Base-by-base conservation (phyloP, 2,888 invertebrate genomes). In the Gnatocerus cornutus region DNA sequence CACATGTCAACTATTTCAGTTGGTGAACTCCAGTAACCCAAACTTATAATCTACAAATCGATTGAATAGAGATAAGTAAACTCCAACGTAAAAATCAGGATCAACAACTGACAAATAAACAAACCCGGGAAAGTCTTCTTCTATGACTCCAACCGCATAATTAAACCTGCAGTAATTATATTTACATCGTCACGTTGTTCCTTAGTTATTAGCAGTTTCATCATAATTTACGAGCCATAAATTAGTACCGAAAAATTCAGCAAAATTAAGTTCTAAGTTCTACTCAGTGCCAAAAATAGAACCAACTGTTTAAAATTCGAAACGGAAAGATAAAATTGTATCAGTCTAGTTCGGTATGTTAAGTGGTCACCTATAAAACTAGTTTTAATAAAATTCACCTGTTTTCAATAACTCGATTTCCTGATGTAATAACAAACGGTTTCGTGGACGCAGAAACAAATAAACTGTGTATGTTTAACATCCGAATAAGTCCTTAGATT, bases 351-450 rank as follows among this genome's bases (percentile, higher is more conserved):
- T 46, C 46, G 46, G 46, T 46, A 46, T 46, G 14, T 46, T 46
- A 52, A 52, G 14, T 33, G 33, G 30, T 33, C 52, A 52, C 52
- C 33, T 52, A 52, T 33, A 52, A 27, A 52, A 33, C 52, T 30
- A 30, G 30, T 52, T 52, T 52, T 12, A 46, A 46, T 30, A 7
- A 13, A 52, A 33, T 33, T 52, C 33, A 33, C 33, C 33, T 52
- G 33, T 30, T 52, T 16, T 16, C 16, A 3, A 2, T 1, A 43
- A 43, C 10, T 12, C 12, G 43, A 43, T 43, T 43, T 43, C 3
- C 12, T 9, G 43, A 43, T 46, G 14, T 8, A 45, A 9, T 14
- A 16, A 46, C 46, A 46, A 8, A 27, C 13, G 52, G 33, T 52
- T 52, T 29, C 29, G 4, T 29, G 29, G 12, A 12, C 10, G 29